A percentile compares a stretch with the other conserved stretches of the same genome.
Evolutionary conservation across 2,113 vertebrate genomes (phyloP).

Genomic region (Caranx ignobilis): DNA sequence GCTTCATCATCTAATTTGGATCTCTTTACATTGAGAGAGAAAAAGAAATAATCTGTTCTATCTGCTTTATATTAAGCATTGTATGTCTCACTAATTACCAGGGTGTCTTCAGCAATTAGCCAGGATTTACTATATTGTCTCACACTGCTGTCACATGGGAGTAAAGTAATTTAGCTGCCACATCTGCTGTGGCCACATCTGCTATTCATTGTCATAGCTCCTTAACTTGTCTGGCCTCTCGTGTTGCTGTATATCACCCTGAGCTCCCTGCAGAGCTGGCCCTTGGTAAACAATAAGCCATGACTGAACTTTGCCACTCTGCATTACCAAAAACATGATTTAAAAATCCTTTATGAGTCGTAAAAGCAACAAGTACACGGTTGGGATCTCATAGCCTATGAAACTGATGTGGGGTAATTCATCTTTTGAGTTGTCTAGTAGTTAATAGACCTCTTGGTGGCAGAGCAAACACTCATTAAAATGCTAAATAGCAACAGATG

Average conservation of each 20-base stretch:
- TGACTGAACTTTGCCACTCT: slow-evolving; percentile 48
- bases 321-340: slow-evolving; percentile 55
- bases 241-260: slow-evolving; percentile 63
- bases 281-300: slow-evolving; percentile 55
- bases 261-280: slow-evolving; percentile 35
- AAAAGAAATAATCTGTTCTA: neutral
- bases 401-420: slow-evolving; percentile 36
- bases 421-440: slow-evolving; percentile 1
- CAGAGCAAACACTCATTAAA: slow-evolving; percentile 49
- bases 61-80: neutral
- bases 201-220: slow-evolving; percentile 79
- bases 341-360: slow-evolving; percentile 34
- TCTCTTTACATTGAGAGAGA: neutral
- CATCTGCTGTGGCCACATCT: slow-evolving; percentile 71
- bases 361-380: slow-evolving; percentile 49
- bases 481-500: slow-evolving; percentile 67
- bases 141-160: slow-evolving; percentile 52
- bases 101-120: slow-evolving; percentile 48
- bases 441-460: slow-evolving; percentile 33
- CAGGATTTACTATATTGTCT: slow-evolving; percentile 36
- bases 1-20: neutral
- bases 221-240: slow-evolving; percentile 70
- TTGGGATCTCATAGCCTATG: slow-evolving; percentile 36
- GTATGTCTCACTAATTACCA: slow-evolving; percentile 36
- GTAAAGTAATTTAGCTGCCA: slow-evolving; percentile 63